phyloP scores from a whole-genome alignment of 2,113 vertebrate species.

The Paracanthobrama guichenoti region DNA sequence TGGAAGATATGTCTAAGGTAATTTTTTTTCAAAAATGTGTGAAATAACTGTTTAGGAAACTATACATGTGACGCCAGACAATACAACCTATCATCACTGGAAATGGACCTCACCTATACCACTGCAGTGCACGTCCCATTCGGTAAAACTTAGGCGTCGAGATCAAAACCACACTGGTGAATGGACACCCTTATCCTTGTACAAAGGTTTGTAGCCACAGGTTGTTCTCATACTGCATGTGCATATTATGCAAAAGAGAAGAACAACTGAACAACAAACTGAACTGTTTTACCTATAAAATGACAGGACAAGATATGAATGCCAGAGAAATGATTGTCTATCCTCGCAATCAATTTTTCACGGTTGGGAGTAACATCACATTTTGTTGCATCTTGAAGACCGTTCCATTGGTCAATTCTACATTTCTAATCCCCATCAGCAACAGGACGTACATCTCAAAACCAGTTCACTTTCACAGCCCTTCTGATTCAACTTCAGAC shows the following conservation, averaged over 20 bases:
- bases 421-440: slow-evolving; percentile 14
- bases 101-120: slow-evolving; percentile 66
- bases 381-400: slow-evolving; percentile 67
- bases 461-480: rapidly evolving
- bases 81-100: slow-evolving; percentile 60
- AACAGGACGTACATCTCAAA: slow-evolving; percentile 34
- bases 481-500: rapidly evolving
- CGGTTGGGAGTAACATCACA: slow-evolving; percentile 53
- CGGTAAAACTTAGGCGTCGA: slow-evolving; percentile 56
- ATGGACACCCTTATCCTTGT: slow-evolving; percentile 43
- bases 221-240: slow-evolving; percentile 5
- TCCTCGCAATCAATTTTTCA: slow-evolving; percentile 51
- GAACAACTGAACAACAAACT: not conserved
- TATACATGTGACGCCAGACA: slow-evolving; percentile 42
- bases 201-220: slow-evolving; percentile 50
- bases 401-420: not conserved
- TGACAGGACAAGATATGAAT: slow-evolving; percentile 59
- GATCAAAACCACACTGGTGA: slow-evolving; percentile 37
- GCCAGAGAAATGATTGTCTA: not conserved
- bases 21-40: not conserved
- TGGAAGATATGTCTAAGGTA: not conserved
- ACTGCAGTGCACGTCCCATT: slow-evolving; percentile 65
- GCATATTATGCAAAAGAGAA: not conserved
- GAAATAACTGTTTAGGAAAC: slow-evolving; percentile 56
- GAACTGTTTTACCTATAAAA: not conserved